Conservation (phyloP, 53 echinoderm and acorn worm genomes). For the Luidia sarsii region DNA sequence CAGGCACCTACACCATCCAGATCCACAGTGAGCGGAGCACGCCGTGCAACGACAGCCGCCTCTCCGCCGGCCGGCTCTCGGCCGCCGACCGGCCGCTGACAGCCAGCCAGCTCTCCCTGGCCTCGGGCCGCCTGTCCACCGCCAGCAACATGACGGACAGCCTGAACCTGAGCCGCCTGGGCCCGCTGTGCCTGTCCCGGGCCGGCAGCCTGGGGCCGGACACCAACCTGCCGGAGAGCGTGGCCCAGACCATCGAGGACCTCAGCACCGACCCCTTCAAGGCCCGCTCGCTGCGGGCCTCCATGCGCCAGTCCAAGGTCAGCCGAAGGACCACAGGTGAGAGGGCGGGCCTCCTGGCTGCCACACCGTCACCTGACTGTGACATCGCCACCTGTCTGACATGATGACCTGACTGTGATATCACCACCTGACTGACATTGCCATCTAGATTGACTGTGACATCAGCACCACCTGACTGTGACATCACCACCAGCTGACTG, state of each 20-base stretch:
- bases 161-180: constrained; percentile 37
- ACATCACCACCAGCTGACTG: too few relatives aligned
- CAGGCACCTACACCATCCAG: constrained; percentile 51
- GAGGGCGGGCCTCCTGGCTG: too few relatives aligned
- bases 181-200: constrained; percentile 10
- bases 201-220: constrained; percentile 16
- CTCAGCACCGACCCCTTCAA: constrained; percentile 62
- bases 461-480: too few relatives aligned
- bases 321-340: constrained; percentile 66
- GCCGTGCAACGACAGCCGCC: constrained; percentile 10
- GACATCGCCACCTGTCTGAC: too few relatives aligned
- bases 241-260: constrained; percentile 86
- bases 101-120: constrained; percentile 51
- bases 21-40: constrained; percentile 25
- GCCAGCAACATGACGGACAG: constrained; percentile 27
- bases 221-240: constrained; percentile 67
- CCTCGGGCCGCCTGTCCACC: constrained; percentile 5
- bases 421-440: too few relatives aligned
- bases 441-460: too few relatives aligned
- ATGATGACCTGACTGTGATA: too few relatives aligned
- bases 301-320: constrained; percentile 59
- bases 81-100: constrained; percentile 34
- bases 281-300: constrained; percentile 23
- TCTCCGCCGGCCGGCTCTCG: constrained; percentile 51
- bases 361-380: too few relatives aligned